phyloP scores from a whole-genome alignment of 64 coral and sea anemone species.

The Pachyseris speciosa region DNA sequence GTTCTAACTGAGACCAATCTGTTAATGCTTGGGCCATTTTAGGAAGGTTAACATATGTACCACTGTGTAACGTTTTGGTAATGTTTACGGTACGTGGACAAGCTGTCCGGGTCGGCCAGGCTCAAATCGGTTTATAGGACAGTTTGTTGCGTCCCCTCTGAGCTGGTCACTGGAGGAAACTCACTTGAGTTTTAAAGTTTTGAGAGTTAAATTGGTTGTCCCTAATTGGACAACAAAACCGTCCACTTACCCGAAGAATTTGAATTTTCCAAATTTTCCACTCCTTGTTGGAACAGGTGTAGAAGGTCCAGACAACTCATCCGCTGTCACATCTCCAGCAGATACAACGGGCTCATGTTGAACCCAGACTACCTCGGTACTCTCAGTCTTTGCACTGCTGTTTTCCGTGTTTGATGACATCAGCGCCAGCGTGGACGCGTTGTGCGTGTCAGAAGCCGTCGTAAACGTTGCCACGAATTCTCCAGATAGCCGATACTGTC shows the following conservation, averaged over 20 bases:
- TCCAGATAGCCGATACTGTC: slow-evolving; percentile 64
- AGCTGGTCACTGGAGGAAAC: too few relatives aligned
- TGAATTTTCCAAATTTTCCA: slow-evolving; percentile 55
- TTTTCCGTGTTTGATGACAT: slow-evolving; percentile 41
- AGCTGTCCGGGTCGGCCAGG: too few relatives aligned
- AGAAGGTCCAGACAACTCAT: slow-evolving; percentile 77
- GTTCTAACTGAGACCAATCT: too few relatives aligned
- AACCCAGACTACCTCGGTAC: slow-evolving; percentile 80
- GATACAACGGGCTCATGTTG: slow-evolving; percentile 75
- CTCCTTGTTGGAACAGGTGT: slow-evolving; percentile 59
- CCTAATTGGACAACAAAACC: not conserved
- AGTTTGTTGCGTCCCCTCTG: too few relatives aligned
- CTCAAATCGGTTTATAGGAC: too few relatives aligned
- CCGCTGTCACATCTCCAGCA: slow-evolving; percentile 76
- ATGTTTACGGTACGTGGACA: too few relatives aligned
- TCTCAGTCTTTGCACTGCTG: slow-evolving; percentile 14
- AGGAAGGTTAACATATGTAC: too few relatives aligned
- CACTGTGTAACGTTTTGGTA: too few relatives aligned
- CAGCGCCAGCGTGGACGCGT: slow-evolving; percentile 14
- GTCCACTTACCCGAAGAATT: slow-evolving; percentile 55
- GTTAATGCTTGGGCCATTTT: too few relatives aligned
- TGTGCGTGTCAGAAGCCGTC: slow-evolving; percentile 36
- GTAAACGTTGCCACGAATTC: slow-evolving; percentile 75
- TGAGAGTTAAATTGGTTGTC: too few relatives aligned
- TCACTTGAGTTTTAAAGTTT: too few relatives aligned